Evolutionary conservation across 2,797 vertebrate species (phyloP), one percentile per base, ranked within the genome.

Genomic region (Arnoldichthys spilopterus): DNA sequence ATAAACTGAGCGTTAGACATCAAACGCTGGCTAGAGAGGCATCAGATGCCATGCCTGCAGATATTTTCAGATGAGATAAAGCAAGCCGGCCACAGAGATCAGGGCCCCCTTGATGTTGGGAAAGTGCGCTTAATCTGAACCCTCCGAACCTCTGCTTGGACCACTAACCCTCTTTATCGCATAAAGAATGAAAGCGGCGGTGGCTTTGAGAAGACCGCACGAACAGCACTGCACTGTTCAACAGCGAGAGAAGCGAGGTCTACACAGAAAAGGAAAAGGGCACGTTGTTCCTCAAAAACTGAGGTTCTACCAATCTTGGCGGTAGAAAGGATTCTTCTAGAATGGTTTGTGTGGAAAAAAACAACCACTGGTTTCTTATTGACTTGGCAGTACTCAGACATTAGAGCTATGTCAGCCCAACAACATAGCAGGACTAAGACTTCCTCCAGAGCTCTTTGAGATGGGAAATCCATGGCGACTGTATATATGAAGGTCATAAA

Each of bases 41-140:
- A 83, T 82, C 83, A 83, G 79, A 83, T 86, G 83, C 76, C 77
- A 82, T 78, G 81, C 83, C 84, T 78, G 76, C 26, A 85, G 82
- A 83, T 85, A 84, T 85, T 78, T 85, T 84, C 82, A 80, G 73
- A 82, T 71, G 80, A 79, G 82, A 86, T 86, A 80, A 76, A 75
- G 49, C 72, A 61, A 26, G 71, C 67, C 77, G 40, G 74, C 66
- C 59, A 26, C 49, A 56, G 79, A 76, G 66, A 66, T 78, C 67
- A 73, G 70, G 63, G 78, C 62, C 69, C 73, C 81, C 77, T 84
- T 86, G 83, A 84, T 84, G 76, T 79, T 43, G 32, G 71, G 63
- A 75, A 84, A 87, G 85, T 70, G 78, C 72, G 84, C 64, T 77
- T 86, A 83, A 59, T 83, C 85, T 86, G 80, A 88, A 82, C 58